phyloP scores from a whole-genome alignment of 2,888 invertebrate genomes.

The Nomada goodeniana region DNA sequence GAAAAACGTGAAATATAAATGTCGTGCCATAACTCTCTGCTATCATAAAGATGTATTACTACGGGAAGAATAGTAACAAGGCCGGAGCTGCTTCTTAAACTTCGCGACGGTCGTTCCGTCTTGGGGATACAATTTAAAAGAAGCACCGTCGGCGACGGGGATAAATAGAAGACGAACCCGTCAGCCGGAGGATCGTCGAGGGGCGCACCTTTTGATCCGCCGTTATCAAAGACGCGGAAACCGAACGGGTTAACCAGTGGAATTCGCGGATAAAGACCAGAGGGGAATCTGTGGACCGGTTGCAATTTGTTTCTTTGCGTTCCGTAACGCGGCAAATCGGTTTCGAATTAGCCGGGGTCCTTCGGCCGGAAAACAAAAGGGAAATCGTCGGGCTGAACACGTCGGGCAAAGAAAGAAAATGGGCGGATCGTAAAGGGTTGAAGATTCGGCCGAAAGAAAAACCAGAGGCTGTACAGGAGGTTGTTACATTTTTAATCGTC shows the following conservation, averaged over 20 bases:
- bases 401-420: too few species aligned
- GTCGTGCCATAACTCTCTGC: neutral
- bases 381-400: neutral
- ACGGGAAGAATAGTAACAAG: neutral
- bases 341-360: conserved; percentile 27
- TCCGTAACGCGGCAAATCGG: conserved; percentile 8
- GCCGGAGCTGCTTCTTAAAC: neutral
- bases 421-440: too few species aligned
- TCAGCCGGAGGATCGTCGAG: neutral
- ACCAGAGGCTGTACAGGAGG: too few species aligned
- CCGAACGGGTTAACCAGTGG: conserved; percentile 17
- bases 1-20: neutral
- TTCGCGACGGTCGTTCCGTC: neutral
- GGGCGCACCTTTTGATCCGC: neutral
- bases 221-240: neutral
- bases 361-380: neutral
- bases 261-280: conserved; percentile 10
- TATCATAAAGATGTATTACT: neutral
- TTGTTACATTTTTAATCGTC: too few species aligned
- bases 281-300: neutral
- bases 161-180: neutral
- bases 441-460: too few species aligned
- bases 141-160: conserved; percentile 1
- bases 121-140: neutral
- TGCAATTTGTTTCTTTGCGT: conserved; percentile 21